Percentiles rank a stretch among this genome's conserved stretches.
Evolutionary conservation across 2,113 vertebrate species (phyloP).

Genomic region (Callorhinus ursinus): DNA sequence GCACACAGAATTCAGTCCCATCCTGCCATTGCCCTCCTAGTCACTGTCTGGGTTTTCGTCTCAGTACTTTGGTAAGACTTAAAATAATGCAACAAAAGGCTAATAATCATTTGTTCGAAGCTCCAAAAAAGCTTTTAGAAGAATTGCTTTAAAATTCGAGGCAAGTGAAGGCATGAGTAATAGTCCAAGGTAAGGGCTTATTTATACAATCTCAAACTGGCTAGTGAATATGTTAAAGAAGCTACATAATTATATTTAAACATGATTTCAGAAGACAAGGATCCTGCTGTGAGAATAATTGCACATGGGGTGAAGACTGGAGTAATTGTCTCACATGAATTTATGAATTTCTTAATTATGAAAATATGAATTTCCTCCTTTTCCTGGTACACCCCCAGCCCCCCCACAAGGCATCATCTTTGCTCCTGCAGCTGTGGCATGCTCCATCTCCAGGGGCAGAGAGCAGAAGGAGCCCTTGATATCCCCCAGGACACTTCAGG

Average conservation of each 20-base stretch:
- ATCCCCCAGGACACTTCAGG: no score
- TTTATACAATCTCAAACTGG: conserved; percentile 7
- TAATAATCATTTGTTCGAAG: background rate
- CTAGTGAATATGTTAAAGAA: background rate
- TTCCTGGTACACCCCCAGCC: background rate
- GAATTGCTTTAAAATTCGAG: conserved; percentile 4
- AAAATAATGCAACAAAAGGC: background rate
- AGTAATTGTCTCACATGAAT: background rate
- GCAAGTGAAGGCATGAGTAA: background rate
- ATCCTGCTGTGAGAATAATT: background rate
- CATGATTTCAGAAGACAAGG: background rate
- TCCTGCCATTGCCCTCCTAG: background rate
- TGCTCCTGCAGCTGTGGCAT: background rate
- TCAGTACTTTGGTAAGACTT: background rate
- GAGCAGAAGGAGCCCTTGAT: background rate
- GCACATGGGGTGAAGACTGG: background rate
- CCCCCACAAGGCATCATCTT: background rate
- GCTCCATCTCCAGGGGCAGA: background rate
- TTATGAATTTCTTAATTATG: background rate
- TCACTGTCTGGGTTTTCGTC: background rate
- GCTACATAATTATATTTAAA: background rate
- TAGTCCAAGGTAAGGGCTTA: background rate
- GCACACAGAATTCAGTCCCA: background rate
- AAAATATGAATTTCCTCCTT: background rate
- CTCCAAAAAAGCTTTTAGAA: background rate